phyloP scores from a whole-genome alignment of 1,140 invertebrate genomes.

The Dolichoris vasculosae region DNA sequence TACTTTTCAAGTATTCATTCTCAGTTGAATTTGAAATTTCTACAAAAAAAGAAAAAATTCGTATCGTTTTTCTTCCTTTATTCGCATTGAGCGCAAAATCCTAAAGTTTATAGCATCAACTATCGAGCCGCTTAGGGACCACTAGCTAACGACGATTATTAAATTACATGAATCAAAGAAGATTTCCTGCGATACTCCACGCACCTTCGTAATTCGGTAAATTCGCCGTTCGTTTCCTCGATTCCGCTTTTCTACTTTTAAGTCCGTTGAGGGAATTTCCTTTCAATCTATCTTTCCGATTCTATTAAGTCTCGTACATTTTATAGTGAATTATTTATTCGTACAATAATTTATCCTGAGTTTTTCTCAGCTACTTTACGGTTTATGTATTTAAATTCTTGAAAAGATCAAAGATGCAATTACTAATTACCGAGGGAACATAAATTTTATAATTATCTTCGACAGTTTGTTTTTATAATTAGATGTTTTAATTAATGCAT shows the following conservation, averaged over 20 bases:
- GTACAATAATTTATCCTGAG: background rate
- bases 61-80: background rate
- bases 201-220: background rate
- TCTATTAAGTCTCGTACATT: background rate
- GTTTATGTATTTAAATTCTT: background rate
- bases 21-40: background rate
- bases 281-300: background rate
- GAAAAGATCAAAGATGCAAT: background rate
- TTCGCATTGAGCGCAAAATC: background rate
- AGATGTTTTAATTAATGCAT: no score
- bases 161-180: background rate
- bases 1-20: background rate
- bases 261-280: slow-evolving; percentile 1
- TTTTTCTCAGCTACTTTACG: background rate
- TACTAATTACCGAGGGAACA: background rate
- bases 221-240: background rate
- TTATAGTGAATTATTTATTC: background rate
- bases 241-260: background rate
- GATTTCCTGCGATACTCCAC: background rate
- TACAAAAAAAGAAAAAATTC: background rate
- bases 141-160: background rate
- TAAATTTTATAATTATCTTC: background rate
- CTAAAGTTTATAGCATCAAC: background rate
- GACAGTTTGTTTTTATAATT: no score
- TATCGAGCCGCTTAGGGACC: background rate